Base-by-base conservation (phyloP, 2,113 vertebrate genomes). In the Myrmophylax atrothorax region DNA sequence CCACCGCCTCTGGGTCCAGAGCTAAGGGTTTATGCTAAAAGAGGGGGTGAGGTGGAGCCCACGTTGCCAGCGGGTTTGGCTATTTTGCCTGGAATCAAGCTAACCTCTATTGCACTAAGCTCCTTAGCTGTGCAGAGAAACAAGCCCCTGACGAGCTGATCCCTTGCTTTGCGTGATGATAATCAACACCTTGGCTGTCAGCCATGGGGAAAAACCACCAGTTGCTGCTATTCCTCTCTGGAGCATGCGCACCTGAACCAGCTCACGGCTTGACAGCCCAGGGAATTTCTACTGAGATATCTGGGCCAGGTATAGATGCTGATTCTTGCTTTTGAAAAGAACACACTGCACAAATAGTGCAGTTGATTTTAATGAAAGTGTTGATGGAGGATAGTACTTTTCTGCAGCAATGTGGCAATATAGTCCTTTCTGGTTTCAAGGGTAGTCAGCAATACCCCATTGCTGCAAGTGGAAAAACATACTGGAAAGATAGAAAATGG, bases 251-350 rank as follows among this genome's bases (percentile, higher is more conserved):
- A 35, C 63, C 74, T 50, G 59, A 62, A 14, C 11, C 40, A 19
- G 12, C 35, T 4, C 73, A 4, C 0, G 2, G 81, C 70, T 76
- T 25, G 14, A 5, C 0, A 2, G 76, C 4, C 0, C 29, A 3
- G 19, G 62, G 35, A 44, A 6, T 22, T 35, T 20, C 81, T 66
- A 10, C 28, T 0, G 59, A 46, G 64, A 29, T 40, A 10, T 38
- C 14, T 1, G 75, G 53, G 25, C n/a, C 40, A 14, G 58, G 28
- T 25, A 10, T 3, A 19, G 37, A 2, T 16, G 67, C 63, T 76
- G 53, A 25, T 31, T 66, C 28, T 74, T 55, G 59, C 29, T 62
- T 55, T 91, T 60, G 81, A 12, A 44, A 24, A 69, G 37, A 52
- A 24, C 0, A 1, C 14, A 4, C 55, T 37, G 52, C 35, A 53